These are phyloP conservation scores for Neotoxoptera formosana DNA, from an alignment of 1,140 invertebrate genomes.

Conservation along the genomic window DNA sequence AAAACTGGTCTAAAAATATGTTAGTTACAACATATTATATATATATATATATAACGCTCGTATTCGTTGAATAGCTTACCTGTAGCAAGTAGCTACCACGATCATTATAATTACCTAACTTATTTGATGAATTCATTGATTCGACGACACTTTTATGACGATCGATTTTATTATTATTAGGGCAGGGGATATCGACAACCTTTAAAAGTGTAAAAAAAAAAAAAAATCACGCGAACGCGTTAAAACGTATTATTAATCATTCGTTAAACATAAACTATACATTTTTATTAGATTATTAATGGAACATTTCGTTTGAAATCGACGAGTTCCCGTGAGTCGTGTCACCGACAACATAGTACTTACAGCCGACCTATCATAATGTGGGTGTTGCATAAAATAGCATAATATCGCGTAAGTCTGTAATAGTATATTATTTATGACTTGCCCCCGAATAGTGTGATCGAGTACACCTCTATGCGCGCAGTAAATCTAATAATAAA, in stretches of 20 bases:
- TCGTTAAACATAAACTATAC: no score
- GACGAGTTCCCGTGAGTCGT: fast-evolving
- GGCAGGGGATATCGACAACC: no score
- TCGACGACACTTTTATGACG: no score
- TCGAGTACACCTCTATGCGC: not conserved
- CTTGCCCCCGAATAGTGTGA: not conserved
- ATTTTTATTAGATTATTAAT: not conserved
- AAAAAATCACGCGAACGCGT: no score
- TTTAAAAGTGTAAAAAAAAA: no score
- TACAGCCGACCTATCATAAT: not conserved
- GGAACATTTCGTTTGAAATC: not conserved
- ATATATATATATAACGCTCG: no score
- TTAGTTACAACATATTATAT: not conserved
- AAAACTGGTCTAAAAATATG: not conserved
- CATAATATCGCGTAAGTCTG: not conserved
- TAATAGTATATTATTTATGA: not conserved
- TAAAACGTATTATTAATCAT: no score
- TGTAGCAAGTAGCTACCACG: no score
- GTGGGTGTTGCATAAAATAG: not conserved
- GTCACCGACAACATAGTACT: not conserved
- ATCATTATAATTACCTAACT: no score
- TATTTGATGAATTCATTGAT: no score
- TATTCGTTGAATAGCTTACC: no score
- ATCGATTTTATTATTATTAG: no score
- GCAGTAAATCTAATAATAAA: not conserved